A percentile compares a stretch with the other conserved stretches of the same genome.
These are phyloP conservation scores for Aegypius monachus DNA, from an alignment of 2,113 vertebrate genomes.

Conservation along the genomic window DNA sequence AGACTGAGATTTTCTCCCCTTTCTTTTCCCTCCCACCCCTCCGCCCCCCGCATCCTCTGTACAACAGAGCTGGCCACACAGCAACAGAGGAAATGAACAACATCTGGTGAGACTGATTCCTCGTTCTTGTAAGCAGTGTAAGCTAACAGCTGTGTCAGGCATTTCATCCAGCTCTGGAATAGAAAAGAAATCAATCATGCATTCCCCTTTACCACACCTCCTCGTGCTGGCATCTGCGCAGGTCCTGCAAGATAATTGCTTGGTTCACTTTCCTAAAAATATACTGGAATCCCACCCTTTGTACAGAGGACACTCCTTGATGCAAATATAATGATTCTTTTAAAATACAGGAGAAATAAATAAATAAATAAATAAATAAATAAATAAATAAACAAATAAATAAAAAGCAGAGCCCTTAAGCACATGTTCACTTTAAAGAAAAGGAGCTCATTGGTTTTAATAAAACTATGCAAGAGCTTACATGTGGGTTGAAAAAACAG, in stretches of 20 bases:
- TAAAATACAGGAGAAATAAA: not conserved
- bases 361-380: not conserved
- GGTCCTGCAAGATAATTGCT: not conserved
- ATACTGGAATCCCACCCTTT: not conserved
- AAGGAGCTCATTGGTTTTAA: not conserved
- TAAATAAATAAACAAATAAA: not conserved
- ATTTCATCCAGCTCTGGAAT: conserved; percentile 52
- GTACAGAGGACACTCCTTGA: not conserved
- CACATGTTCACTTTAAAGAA: not conserved
- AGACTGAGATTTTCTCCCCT: conserved; percentile 25
- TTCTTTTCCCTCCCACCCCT: conserved; percentile 1
- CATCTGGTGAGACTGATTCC: conserved; percentile 63
- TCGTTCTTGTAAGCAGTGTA: conserved; percentile 45
- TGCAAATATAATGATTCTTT: not conserved
- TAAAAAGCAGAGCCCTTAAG: not conserved
- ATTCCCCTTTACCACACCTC: conserved; percentile 47
- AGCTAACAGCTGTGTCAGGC: conserved; percentile 60
- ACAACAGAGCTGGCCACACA: conserved; percentile 70
- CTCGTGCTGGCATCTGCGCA: not conserved
- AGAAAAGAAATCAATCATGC: conserved; percentile 57
- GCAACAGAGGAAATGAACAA: conserved; percentile 68
- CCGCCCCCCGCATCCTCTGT: not conserved
- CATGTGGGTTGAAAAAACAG: not conserved
- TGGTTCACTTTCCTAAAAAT: conserved; percentile 15
- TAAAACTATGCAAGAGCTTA: not conserved